phyloP scores from a whole-genome alignment of 2,888 invertebrate species.

The Caradrina clavipalpis region DNA sequence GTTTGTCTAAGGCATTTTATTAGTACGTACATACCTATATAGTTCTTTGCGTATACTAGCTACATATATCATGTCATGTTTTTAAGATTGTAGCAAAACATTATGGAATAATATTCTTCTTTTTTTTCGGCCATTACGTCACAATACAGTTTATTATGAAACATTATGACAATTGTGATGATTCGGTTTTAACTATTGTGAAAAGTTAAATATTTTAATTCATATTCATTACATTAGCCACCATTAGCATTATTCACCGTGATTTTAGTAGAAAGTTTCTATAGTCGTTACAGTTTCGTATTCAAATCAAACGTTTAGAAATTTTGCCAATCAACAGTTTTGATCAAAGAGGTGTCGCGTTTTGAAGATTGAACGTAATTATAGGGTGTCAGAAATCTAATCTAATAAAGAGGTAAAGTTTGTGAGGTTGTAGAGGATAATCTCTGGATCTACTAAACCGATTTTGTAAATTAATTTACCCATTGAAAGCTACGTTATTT shows the following conservation, averaged over 20 bases:
- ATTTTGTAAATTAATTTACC: no score
- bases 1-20: constrained; percentile 3
- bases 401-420: no score
- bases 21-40: neutral
- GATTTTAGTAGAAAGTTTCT: neutral
- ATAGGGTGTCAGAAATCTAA: neutral
- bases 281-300: no score
- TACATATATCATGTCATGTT: neutral
- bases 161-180: neutral
- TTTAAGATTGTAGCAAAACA: neutral
- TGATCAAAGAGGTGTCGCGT: constrained; percentile 8
- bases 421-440: no score
- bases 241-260: neutral
- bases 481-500: no score
- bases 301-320: constrained; percentile 5
- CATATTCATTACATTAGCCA: neutral
- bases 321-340: neutral
- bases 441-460: no score
- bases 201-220: no score
- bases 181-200: neutral
- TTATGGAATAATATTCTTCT: neutral
- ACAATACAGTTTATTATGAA: no score
- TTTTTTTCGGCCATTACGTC: neutral
- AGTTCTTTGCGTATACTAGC: neutral
- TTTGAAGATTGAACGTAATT: constrained; percentile 5